Percentiles rank a stretch among this genome's conserved stretches.
Evolutionary conservation across 1,140 invertebrate species (phyloP).

Genomic region (Ceratoteleas bidentatus): DNA sequence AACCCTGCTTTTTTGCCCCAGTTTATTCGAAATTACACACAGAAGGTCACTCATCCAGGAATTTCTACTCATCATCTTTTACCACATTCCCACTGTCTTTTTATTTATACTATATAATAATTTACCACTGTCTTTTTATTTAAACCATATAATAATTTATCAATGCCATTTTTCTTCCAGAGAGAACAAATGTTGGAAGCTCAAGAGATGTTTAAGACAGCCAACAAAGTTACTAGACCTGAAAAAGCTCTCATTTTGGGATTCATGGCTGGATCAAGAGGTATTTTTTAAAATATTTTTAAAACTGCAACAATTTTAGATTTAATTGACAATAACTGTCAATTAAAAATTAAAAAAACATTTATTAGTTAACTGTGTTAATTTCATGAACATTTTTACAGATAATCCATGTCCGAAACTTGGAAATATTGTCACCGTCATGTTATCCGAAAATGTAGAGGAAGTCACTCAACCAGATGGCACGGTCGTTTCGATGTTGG

Average conservation of each 20-base stretch:
- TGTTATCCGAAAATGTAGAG: conserved; percentile 93
- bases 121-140: too few species aligned
- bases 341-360: too few species aligned
- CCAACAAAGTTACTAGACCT: conserved; percentile 96
- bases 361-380: too few species aligned
- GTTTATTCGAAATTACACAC: too few species aligned
- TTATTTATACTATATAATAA: too few species aligned
- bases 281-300: too few species aligned
- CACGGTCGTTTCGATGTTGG: conserved; percentile 87
- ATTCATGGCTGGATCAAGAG: conserved; percentile 98
- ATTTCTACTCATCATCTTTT: too few species aligned
- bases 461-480: conserved; percentile 89
- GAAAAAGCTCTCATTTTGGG: conserved; percentile 98
- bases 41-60: too few species aligned
- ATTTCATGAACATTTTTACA: conserved; percentile 77
- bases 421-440: conserved; percentile 95
- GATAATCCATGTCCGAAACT: conserved; percentile 97
- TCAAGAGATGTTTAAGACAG: conserved; percentile 98
- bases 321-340: too few species aligned
- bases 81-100: too few species aligned
- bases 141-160: not conserved
- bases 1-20: too few species aligned
- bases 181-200: conserved; percentile 98
- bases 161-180: conserved; percentile 76
- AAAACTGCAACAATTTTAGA: too few species aligned